Evolutionary conservation across 2,113 vertebrate genomes (phyloP).

Genomic region (Oriolus oriolus): DNA sequence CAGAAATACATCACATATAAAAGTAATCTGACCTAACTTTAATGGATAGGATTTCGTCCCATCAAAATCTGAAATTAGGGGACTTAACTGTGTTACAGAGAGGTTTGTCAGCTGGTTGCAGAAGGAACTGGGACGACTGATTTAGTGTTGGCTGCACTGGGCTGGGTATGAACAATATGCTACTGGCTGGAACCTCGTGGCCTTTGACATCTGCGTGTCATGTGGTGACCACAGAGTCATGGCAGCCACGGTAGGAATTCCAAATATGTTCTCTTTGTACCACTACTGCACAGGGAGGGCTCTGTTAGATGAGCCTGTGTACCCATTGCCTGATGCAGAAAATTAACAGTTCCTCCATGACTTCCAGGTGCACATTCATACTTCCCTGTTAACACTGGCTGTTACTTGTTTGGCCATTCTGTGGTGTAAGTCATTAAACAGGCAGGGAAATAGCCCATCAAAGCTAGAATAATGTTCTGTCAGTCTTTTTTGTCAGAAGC

Average conservation of each 20-base stretch:
- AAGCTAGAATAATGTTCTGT: not conserved
- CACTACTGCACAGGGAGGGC: not conserved
- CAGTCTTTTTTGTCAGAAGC: not conserved
- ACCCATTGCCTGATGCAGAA: not conserved
- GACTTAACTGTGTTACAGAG: not conserved
- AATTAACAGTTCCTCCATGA: not conserved
- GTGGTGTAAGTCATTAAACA: not conserved
- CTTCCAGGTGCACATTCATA: not conserved
- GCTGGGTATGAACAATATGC: not conserved
- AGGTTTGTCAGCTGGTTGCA: not conserved
- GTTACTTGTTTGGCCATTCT: not conserved
- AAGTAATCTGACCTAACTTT: not conserved
- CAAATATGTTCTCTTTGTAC: not conserved
- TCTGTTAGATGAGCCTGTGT: not conserved
- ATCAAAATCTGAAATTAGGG: not conserved
- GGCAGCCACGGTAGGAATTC: not conserved
- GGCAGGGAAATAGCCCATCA: not conserved
- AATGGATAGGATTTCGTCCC: not conserved
- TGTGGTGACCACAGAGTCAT: not conserved
- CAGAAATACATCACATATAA: not conserved
- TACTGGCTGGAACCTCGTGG: not conserved
- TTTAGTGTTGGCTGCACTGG: not conserved
- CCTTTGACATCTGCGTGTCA: not conserved
- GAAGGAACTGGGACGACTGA: not conserved
- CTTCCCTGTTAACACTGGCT: not conserved